Conservation (phyloP, 2,888 invertebrate species). For the Microctonus aethiopoides region DNA sequence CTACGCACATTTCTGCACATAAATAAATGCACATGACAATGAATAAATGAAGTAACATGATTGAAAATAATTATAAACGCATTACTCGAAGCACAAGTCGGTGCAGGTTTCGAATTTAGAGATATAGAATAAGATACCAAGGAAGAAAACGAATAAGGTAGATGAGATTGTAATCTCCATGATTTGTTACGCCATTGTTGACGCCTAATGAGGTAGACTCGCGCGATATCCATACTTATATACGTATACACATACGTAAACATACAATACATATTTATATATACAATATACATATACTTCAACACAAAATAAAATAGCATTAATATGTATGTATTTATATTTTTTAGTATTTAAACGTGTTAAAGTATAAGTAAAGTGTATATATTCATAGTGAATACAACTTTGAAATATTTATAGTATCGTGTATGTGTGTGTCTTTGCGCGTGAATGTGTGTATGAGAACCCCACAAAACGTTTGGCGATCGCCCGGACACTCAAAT, state of each 20-base stretch:
- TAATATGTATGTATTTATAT: not conserved
- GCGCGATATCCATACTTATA: not conserved
- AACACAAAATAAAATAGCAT: too few relatives aligned
- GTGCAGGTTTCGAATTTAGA: slow-evolving; percentile 38
- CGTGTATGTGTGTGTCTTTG: not conserved
- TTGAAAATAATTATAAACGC: slow-evolving; percentile 57
- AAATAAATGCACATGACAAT: not conserved
- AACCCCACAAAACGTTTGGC: not conserved
- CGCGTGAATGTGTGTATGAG: too few relatives aligned
- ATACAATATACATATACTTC: too few relatives aligned
- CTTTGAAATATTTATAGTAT: not conserved
- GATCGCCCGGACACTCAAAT: not conserved
- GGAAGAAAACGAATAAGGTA: slow-evolving; percentile 31
- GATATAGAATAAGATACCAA: not conserved
- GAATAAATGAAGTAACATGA: slow-evolving; percentile 38
- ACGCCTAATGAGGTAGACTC: slow-evolving; percentile 52
- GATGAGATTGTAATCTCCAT: slow-evolving; percentile 56
- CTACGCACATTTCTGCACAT: too few relatives aligned
- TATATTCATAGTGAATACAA: not conserved
- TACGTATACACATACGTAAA: not conserved
- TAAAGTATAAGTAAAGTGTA: too few relatives aligned
- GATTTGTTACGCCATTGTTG: slow-evolving; percentile 59
- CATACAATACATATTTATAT: not conserved
- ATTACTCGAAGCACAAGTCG: slow-evolving; percentile 48
- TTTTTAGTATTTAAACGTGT: not conserved